These are phyloP conservation scores for Kryptolebias marmoratus DNA, from an alignment of 2,113 vertebrate species.

Conservation along the genomic window DNA sequence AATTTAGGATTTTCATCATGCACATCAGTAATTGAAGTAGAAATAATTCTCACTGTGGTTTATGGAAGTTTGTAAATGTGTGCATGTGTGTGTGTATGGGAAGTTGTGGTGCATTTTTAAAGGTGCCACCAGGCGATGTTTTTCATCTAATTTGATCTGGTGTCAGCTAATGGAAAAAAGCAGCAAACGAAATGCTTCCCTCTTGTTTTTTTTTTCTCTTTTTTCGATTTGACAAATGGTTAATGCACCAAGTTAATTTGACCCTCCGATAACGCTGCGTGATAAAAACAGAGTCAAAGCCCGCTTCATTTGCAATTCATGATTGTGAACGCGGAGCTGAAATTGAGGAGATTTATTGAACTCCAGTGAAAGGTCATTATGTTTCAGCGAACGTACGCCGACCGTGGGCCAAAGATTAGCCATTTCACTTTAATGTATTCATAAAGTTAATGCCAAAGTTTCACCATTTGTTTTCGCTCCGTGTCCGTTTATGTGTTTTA, in stretches of 20 bases:
- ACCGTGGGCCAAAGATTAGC: conserved; percentile 55
- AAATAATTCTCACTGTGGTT: conserved; percentile 41
- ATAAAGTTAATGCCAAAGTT: conserved; percentile 65
- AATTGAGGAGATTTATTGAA: conserved; percentile 68
- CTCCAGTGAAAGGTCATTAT: conserved; percentile 52
- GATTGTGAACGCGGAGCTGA: conserved; percentile 56
- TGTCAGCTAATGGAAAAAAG: conserved; percentile 77
- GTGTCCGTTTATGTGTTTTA: conserved; percentile 9
- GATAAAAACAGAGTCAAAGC: conserved; percentile 56
- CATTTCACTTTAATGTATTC: conserved; percentile 62
- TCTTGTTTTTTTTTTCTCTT: conserved; percentile 42
- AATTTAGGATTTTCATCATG: conserved; percentile 49
- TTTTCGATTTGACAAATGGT: conserved; percentile 68
- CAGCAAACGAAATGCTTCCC: conserved; percentile 62
- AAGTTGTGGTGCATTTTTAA: conserved; percentile 32
- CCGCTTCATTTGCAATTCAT: conserved; percentile 79
- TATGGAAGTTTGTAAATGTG: conserved; percentile 1
- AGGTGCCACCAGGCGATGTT: conserved; percentile 45
- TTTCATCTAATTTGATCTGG: conserved; percentile 72
- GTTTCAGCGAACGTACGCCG: conserved; percentile 31
- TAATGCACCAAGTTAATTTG: conserved; percentile 70
- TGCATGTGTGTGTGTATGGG: conserved; percentile 31
- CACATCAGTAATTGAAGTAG: conserved; percentile 54
- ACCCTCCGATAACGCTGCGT: conserved; percentile 42
- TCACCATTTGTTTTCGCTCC: conserved; percentile 14